Evolutionary conservation across 2,797 vertebrate species (phyloP).

Genomic region (Pempheris klunzingeri): DNA sequence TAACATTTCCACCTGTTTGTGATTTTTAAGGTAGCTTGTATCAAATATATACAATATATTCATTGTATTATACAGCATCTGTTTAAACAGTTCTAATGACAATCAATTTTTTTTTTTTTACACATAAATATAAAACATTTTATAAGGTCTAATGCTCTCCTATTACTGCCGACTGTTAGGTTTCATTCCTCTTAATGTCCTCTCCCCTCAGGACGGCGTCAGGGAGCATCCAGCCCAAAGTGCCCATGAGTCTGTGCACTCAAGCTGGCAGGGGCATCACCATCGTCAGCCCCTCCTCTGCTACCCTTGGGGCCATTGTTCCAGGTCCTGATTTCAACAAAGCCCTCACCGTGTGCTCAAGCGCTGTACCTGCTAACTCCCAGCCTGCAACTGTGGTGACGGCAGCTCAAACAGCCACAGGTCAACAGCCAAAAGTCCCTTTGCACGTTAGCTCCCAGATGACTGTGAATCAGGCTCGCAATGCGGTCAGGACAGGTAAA

Average conservation of each 20-base stretch:
- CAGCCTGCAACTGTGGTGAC: constrained; percentile 88
- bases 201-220: constrained; percentile 86
- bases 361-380: constrained; percentile 71
- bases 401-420: constrained; percentile 90
- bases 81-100: too few relatives aligned
- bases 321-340: constrained; percentile 83
- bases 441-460: constrained; percentile 95
- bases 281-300: constrained; percentile 89
- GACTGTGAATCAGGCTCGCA: constrained; percentile 98
- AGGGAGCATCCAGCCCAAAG: constrained; percentile 90
- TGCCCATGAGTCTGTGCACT: constrained; percentile 87
- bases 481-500: constrained; percentile 93
- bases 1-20: background rate
- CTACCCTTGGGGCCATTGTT: constrained; percentile 78
- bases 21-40: background rate
- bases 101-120: too few relatives aligned
- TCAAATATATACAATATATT: background rate
- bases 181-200: background rate
- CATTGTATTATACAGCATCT: background rate
- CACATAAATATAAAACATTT: background rate
- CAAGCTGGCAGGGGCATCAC: constrained; percentile 90
- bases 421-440: constrained; percentile 93
- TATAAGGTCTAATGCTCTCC: background rate
- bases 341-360: constrained; percentile 82
- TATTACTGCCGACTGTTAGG: background rate